Evolutionary conservation across 2,113 vertebrate genomes (phyloP).

Genomic region (human): DNA sequence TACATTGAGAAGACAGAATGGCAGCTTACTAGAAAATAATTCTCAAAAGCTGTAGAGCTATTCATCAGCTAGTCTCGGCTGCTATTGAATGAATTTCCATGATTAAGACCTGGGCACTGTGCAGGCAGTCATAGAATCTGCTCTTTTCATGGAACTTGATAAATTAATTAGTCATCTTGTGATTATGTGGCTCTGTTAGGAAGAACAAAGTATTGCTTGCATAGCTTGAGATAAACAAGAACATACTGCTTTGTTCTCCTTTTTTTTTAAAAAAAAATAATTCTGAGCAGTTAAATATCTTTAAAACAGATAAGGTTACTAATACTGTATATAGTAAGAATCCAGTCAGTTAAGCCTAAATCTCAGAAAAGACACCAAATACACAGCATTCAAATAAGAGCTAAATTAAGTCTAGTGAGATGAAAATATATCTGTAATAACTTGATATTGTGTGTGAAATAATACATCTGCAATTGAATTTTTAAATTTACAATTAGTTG

Average conservation of each 20-base stretch:
- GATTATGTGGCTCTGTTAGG: neutral
- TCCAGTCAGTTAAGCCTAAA: neutral
- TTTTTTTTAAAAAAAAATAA: neutral
- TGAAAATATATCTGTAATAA: neutral
- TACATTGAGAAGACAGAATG: constrained; percentile 31
- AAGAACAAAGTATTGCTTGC: neutral
- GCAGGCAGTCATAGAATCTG: constrained; percentile 8
- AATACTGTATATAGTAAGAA: neutral
- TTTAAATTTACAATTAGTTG: neutral
- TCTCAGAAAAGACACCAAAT: neutral
- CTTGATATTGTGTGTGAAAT: neutral
- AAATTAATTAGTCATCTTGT: constrained; percentile 56
- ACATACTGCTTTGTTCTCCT: neutral
- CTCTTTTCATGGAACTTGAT: constrained; percentile 15
- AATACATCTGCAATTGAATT: neutral
- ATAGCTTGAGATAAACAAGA: neutral
- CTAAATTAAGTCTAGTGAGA: neutral
- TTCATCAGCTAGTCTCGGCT: neutral
- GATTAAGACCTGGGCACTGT: neutral
- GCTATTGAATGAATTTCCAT: constrained; percentile 17
- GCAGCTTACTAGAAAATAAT: constrained; percentile 29
- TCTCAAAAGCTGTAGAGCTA: constrained; percentile 12
- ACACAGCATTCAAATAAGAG: neutral
- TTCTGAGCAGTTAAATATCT: neutral
- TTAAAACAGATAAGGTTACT: neutral